Evolutionary conservation across 2,888 invertebrate species (phyloP), one percentile per base, ranked within the genome.

Genomic region (Halocaridina rubra): DNA sequence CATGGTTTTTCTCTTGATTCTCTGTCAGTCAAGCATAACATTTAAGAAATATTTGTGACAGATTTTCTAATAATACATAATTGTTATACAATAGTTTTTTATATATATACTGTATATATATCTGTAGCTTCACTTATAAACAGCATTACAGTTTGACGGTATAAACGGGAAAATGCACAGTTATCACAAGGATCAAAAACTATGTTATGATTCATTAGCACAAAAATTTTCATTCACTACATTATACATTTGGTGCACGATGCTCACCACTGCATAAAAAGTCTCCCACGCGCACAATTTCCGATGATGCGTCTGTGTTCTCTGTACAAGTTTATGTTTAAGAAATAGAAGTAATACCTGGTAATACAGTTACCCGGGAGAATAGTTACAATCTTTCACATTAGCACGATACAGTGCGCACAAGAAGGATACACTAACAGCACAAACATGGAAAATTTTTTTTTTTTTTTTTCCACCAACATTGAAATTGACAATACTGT

Each of bases 111-210:
- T 33, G 57, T 33, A 24, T 72, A 33, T 32, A 13, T 22, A 67
- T 29, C 16, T 71, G 59, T 30, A 19, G 33, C 27, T 72, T 22
- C 39, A 57, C 30, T 61, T 57, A 29, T 32, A 57, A 24, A 59
- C 22, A 59, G 16, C 57, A 71, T 89, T 94, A 94, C 89, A 93
- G 93, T 89, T 93, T 94, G 5, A 94, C 93, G 0, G 93, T 93
- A 72, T 72, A 30, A 72, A 33, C 81, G 87, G 75, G 53, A 81
- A 59, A 71, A 59, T 80, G 59, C 69, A 79, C 71, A 79, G n/a
- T 67, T 79, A 79, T 79, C 79, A 75, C 81, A 77, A 81, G 81
- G 69, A 77, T 81, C 81, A 81, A 76, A 77, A 74, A 61, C 57
- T 81, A 57, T 32, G 24, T 46, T 29, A 59, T 4, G 24, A n/a